Evolutionary conservation across 2,113 vertebrate species (phyloP).

Genomic region (Sminthopsis crassicaudata): DNA sequence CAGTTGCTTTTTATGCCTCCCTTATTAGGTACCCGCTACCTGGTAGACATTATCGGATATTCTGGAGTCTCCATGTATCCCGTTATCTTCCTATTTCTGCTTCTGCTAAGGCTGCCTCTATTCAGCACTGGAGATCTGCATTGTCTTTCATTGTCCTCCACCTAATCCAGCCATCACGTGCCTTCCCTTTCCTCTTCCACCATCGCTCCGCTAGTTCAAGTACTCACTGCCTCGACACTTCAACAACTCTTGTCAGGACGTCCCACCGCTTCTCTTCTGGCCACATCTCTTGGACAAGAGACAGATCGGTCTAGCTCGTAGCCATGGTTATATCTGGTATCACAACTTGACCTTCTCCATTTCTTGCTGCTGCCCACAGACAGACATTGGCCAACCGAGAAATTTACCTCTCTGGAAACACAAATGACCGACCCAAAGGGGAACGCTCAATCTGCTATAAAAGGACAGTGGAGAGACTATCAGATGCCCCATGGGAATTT

Average conservation of each 20-base stretch:
- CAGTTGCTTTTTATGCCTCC: background rate
- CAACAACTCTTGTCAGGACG: background rate
- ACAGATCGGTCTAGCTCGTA: background rate
- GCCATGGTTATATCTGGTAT: background rate
- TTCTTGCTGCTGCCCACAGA: background rate
- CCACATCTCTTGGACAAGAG: background rate
- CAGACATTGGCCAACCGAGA: background rate
- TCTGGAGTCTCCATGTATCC: background rate
- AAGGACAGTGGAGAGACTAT: background rate
- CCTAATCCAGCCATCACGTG: background rate
- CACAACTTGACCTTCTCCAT: background rate
- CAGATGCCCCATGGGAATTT: background rate
- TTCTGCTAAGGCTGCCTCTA: background rate
- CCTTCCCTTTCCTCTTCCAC: too few relatives aligned
- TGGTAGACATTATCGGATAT: background rate
- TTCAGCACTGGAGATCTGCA: background rate
- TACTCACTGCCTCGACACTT: background rate
- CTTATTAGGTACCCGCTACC: background rate
- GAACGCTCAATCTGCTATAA: background rate
- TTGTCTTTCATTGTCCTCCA: too few relatives aligned
- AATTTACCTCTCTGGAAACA: background rate
- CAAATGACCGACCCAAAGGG: background rate
- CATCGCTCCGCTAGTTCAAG: accelerated
- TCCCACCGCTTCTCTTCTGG: background rate
- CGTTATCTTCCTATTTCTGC: background rate